Conservation (phyloP, 35 echinoderm and acorn worm species). For the Heliocidaris tuberculata region DNA sequence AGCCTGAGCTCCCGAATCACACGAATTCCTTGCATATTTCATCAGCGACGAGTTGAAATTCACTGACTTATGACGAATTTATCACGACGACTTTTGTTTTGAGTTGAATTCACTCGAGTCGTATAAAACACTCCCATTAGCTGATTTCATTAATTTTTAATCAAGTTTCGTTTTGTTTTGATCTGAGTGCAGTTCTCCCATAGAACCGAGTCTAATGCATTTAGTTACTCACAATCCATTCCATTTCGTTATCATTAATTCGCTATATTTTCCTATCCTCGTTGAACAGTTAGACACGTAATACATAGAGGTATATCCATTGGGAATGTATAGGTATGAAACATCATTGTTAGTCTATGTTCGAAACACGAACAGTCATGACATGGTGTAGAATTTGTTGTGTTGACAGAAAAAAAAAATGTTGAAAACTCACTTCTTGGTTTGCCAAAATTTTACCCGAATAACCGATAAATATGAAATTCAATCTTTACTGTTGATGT, state of each 20-base stretch:
- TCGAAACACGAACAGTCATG: not conserved
- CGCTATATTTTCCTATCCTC: not conserved
- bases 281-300: not conserved
- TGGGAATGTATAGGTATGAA: not conserved
- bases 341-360: not conserved
- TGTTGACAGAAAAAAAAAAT: no score
- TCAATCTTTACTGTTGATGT: no score
- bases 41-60: constrained; percentile 25
- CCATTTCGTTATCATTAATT: not conserved
- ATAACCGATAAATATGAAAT: no score
- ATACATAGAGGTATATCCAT: not conserved
- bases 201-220: not conserved
- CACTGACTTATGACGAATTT: constrained; percentile 36
- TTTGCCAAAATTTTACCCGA: no score
- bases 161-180: constrained; percentile 12
- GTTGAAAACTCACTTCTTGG: no score
- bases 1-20: not conserved
- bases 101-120: not conserved
- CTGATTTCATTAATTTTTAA: constrained; percentile 36
- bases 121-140: constrained; percentile 11
- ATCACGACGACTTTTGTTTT: constrained; percentile 26
- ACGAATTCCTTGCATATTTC: constrained; percentile 8
- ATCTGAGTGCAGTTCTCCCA: not conserved
- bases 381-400: not conserved
- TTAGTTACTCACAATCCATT: not conserved